Percentiles rank a stretch among this genome's conserved stretches.
Evolutionary conservation across 2,888 invertebrate genomes (phyloP).

Genomic region (Ferrisia virgata): DNA sequence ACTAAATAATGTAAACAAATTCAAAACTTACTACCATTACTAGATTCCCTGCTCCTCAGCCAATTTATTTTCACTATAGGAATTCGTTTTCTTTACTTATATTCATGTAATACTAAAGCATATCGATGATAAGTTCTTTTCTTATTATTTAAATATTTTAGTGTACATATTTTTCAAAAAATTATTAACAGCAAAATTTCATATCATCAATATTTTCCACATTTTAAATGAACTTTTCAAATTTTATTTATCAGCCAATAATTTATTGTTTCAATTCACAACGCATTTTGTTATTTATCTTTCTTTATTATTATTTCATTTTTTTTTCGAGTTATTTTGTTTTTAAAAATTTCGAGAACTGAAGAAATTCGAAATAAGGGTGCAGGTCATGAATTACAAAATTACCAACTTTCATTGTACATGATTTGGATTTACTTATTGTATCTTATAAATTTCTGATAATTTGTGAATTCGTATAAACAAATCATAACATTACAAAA

Average conservation of each 20-base stretch:
- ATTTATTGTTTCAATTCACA: not conserved
- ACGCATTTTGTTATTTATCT: not conserved
- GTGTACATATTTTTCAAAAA: not conserved
- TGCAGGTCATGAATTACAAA: too few relatives aligned
- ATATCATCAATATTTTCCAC: not conserved
- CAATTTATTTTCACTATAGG: not conserved
- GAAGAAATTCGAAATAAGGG: too few relatives aligned
- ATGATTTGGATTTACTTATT: too few relatives aligned
- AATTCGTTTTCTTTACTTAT: not conserved
- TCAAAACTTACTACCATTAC: conserved; percentile 19
- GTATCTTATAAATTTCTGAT: too few relatives aligned
- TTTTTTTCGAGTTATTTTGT: not conserved
- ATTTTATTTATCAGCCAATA: not conserved
- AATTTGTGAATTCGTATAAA: too few relatives aligned
- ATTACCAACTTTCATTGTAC: too few relatives aligned
- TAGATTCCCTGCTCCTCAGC: not conserved
- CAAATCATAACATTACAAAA: too few relatives aligned
- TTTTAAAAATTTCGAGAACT: too few relatives aligned
- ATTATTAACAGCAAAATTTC: not conserved
- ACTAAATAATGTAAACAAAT: not conserved
- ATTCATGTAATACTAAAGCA: not conserved
- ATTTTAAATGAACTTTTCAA: not conserved
- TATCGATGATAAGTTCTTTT: not conserved
- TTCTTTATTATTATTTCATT: not conserved
- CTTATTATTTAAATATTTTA: not conserved